Evolutionary conservation across 2,888 invertebrate species (phyloP).

Genomic region (Exephanes ischioxanthus): DNA sequence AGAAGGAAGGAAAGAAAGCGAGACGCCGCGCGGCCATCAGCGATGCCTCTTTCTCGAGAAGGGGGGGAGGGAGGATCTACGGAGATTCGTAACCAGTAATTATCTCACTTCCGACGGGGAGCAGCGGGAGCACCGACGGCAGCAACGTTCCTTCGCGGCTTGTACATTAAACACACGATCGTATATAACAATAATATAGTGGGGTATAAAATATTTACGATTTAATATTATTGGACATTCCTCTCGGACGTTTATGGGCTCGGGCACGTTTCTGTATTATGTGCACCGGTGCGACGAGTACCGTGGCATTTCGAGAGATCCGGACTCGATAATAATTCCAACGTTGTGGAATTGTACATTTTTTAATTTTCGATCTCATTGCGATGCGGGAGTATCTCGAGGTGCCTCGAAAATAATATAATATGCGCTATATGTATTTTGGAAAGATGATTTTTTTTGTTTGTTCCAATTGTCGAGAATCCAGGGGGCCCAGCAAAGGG

Average conservation of each 20-base stretch:
- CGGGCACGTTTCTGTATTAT: background rate
- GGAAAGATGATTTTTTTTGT: no score
- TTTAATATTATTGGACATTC: conserved; percentile 22
- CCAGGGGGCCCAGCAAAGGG: no score
- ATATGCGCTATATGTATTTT: no score
- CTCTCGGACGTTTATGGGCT: background rate
- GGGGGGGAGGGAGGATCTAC: conserved; percentile 38
- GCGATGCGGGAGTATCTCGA: background rate
- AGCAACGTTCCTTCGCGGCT: background rate
- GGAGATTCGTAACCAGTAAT: conserved; percentile 65
- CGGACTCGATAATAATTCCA: background rate
- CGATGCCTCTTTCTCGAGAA: background rate
- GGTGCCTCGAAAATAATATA: background rate
- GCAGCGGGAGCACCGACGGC: conserved; percentile 27
- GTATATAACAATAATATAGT: conserved; percentile 29
- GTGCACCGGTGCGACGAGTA: background rate
- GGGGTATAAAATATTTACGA: background rate
- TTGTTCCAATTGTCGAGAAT: no score
- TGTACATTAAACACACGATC: conserved; percentile 1
- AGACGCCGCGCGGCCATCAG: conserved; percentile 26
- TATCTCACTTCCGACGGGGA: conserved; percentile 66
- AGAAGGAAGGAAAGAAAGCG: conserved; percentile 37
- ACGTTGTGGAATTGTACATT: background rate
- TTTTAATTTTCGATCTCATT: background rate
- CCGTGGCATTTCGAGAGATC: background rate